Percentiles rank a stretch among this genome's conserved stretches.
Evolutionary conservation across 64 coral and sea anemone species (phyloP).

Genomic region (Platygyra sinensis): DNA sequence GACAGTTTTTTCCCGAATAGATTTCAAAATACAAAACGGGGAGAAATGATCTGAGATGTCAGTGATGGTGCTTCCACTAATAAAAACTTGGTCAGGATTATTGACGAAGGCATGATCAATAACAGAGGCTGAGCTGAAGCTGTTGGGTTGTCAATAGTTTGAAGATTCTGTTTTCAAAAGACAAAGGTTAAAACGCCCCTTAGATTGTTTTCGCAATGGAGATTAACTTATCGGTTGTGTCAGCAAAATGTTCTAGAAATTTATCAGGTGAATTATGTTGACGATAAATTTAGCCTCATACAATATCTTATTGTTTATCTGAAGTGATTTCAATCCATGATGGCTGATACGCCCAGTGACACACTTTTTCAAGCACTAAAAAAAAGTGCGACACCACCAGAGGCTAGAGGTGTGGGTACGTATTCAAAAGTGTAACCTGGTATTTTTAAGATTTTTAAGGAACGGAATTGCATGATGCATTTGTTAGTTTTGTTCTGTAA

Average conservation of each 20-base stretch:
- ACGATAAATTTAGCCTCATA: constrained; percentile 18
- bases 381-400: constrained; percentile 40
- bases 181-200: constrained; percentile 1
- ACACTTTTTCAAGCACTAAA: constrained; percentile 36
- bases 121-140: constrained; percentile 38
- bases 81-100: constrained; percentile 31
- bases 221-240: constrained; percentile 27
- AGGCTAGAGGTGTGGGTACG: constrained; percentile 34
- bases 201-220: constrained; percentile 3
- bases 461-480: not conserved
- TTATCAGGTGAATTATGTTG: constrained; percentile 34
- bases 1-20: not conserved
- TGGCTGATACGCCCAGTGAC: constrained; percentile 21
- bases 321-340: constrained; percentile 37
- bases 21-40: constrained; percentile 16
- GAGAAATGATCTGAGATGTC: constrained; percentile 39
- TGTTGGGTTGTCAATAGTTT: constrained; percentile 43
- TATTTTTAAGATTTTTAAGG: too few species aligned
- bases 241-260: constrained; percentile 12
- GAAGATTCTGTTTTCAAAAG: not conserved
- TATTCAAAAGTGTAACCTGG: constrained; percentile 38
- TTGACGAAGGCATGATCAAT: constrained; percentile 60
- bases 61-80: constrained; percentile 42
- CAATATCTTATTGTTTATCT: not conserved
- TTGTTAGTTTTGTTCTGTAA: constrained; percentile 18